These are phyloP conservation scores for Pemphredon lugubris DNA, from an alignment of 2,888 invertebrate genomes.

Conservation along the genomic window DNA sequence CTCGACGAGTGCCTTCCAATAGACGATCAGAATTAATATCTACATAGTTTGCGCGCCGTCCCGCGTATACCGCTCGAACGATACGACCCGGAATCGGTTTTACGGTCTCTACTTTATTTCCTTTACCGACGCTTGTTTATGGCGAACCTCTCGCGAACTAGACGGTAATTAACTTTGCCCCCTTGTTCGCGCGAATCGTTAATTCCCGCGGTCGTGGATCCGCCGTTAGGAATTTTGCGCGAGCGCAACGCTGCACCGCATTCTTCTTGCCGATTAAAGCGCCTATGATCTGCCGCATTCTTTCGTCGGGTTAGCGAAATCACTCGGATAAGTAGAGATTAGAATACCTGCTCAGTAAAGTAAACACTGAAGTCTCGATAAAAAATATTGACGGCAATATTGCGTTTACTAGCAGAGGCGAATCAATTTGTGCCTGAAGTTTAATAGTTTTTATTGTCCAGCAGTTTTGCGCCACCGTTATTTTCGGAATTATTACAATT, in stretches of 20 bases:
- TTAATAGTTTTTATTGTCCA: constrained; percentile 2
- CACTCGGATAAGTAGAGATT: constrained; percentile 9
- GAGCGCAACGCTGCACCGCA: not conserved
- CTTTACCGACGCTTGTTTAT: constrained; percentile 36
- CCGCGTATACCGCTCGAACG: no score
- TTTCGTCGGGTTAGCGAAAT: not conserved
- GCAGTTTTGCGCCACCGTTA: not conserved
- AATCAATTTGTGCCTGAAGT: not conserved
- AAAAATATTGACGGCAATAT: not conserved
- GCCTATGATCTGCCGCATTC: constrained; percentile 17
- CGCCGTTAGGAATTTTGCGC: constrained; percentile 30
- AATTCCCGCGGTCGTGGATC: constrained; percentile 44
- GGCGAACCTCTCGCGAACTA: constrained; percentile 40
- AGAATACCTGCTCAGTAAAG: not conserved
- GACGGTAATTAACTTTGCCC: constrained; percentile 66
- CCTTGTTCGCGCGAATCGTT: constrained; percentile 58
- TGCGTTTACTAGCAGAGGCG: not conserved
- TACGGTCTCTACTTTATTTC: constrained; percentile 35
- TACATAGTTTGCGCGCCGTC: not conserved
- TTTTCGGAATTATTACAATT: constrained; percentile 7
- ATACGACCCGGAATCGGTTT: constrained; percentile 8
- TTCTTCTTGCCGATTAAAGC: constrained; percentile 6
- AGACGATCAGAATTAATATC: constrained; percentile 57
- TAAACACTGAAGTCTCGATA: not conserved
- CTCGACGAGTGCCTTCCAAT: constrained; percentile 11